phyloP scores from a whole-genome alignment of 2,888 invertebrate genomes.

The Sphaerophoria rueppellii region DNA sequence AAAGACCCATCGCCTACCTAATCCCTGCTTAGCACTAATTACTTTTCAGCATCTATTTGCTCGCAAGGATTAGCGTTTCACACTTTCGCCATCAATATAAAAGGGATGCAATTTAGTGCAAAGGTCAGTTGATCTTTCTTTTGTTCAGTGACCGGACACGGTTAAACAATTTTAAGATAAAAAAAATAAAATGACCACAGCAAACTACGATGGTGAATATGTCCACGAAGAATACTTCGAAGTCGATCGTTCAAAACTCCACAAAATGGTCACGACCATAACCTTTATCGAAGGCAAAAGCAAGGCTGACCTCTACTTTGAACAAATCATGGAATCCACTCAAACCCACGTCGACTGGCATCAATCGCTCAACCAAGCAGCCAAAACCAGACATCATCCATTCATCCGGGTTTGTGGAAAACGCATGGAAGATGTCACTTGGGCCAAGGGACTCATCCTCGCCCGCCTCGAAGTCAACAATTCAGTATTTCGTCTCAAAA shows the following conservation, averaged over 20 bases:
- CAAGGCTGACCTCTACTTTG: conserved; percentile 81
- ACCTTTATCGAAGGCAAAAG: conserved; percentile 76
- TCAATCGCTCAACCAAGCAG: conserved; percentile 91
- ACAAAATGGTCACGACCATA: conserved; percentile 94
- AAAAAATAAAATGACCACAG: not conserved
- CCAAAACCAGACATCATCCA: conserved; percentile 98
- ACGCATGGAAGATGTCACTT: conserved; percentile 88
- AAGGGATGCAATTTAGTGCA: too few species aligned
- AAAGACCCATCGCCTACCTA: too few species aligned
- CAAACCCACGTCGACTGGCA: conserved; percentile 97
- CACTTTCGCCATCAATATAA: too few species aligned
- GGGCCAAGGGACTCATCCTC: conserved; percentile 93
- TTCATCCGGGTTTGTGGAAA: conserved; percentile 94
- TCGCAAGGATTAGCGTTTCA: too few species aligned
- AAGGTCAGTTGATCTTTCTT: too few species aligned
- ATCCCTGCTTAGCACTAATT: too few species aligned
- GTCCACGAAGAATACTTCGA: conserved; percentile 94
- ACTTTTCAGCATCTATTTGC: too few species aligned
- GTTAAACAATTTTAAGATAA: too few species aligned
- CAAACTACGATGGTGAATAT: conserved; percentile 40
- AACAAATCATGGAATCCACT: conserved; percentile 92
- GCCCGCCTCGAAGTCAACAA: conserved; percentile 94
- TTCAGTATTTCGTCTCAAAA: conserved; percentile 97
- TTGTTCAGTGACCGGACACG: too few species aligned
- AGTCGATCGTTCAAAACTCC: conserved; percentile 95